Evolutionary conservation across 2,888 invertebrate genomes (phyloP), one percentile per base, ranked within the genome.

Genomic region (Cataglyphis albicans): DNA sequence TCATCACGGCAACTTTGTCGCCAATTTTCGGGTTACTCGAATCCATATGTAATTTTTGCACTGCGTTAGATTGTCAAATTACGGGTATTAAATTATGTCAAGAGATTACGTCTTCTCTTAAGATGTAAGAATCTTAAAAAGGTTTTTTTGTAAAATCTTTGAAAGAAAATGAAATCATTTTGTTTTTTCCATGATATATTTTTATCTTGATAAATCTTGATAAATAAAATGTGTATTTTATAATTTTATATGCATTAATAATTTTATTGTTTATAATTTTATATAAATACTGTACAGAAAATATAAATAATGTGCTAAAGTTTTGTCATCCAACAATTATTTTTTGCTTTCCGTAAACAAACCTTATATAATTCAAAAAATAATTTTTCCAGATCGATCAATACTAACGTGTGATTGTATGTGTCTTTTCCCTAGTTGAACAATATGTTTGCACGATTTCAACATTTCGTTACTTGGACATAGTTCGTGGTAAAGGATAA

Each of bases 401-500:
- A 0, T 9, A 15, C 21, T 44, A 9, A 32, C 3, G 1, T 61
- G 57, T 52, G 32, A 59, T 18, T 18, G 12, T 7, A 41, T 65
- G 29, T 55, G 15, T 29, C 0, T 5, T 38, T 35, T 48, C 9
- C 21, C 35, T 67, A 76, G 41, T 12, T 70, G n/a, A 18, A 15
- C 59, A 32, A 32, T 25, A 70, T 59, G 7, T 59, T 78, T 21
- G 70, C 29, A 21, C 21, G 4, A 78, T 18, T 70, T 70, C 1
- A 29, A 4, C 21, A 59, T 18, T 78, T 67, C 12, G 55, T 67
- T 78, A 59, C 32, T 70, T 78, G 41, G n/a, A 44, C 35, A 21
- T 25, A 70, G 41, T 67, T 67, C 6, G 55, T n/a, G 67, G 44
- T 70, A 70, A 78, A 78, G 21, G 32, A 70, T 78, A 78, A 68